Conservation (phyloP, 92 coral and sea anemone species). For the Zoanthus sansibaricus region DNA sequence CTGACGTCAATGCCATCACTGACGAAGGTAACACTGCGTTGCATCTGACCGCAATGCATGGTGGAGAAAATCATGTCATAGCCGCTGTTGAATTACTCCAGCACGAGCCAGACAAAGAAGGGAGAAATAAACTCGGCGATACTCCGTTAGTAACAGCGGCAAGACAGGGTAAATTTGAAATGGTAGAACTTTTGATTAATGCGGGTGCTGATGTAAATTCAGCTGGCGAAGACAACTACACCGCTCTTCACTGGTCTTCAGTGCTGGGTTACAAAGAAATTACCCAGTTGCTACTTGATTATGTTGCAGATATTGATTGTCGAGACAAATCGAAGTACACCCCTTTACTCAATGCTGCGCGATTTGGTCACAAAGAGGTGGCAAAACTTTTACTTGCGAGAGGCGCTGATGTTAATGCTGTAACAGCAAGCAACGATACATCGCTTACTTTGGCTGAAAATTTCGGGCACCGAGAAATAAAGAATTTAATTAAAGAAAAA, state of each 20-base stretch:
- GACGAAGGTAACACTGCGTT: slow-evolving; percentile 23
- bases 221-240: neutral
- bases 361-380: neutral
- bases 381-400: slow-evolving; percentile 1
- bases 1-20: neutral
- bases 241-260: slow-evolving; percentile 21
- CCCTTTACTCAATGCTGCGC: slow-evolving; percentile 9
- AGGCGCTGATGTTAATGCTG: slow-evolving; percentile 13
- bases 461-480: neutral
- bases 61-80: neutral
- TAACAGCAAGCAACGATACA: neutral
- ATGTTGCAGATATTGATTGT: neutral
- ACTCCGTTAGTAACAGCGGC: slow-evolving; percentile 16
- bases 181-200: slow-evolving; percentile 3
- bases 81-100: neutral
- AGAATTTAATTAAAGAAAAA: neutral
- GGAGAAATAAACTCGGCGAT: neutral
- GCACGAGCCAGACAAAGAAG: neutral
- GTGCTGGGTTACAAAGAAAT: neutral
- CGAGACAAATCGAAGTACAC: slow-evolving; percentile 14
- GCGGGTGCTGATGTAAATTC: slow-evolving; percentile 5
- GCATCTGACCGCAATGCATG: slow-evolving; percentile 6
- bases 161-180: neutral
- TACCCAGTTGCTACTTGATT: neutral
- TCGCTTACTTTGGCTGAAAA: slow-evolving; percentile 22